Base-by-base conservation (phyloP, 1,140 invertebrate species). In the Papilio polytes region DNA sequence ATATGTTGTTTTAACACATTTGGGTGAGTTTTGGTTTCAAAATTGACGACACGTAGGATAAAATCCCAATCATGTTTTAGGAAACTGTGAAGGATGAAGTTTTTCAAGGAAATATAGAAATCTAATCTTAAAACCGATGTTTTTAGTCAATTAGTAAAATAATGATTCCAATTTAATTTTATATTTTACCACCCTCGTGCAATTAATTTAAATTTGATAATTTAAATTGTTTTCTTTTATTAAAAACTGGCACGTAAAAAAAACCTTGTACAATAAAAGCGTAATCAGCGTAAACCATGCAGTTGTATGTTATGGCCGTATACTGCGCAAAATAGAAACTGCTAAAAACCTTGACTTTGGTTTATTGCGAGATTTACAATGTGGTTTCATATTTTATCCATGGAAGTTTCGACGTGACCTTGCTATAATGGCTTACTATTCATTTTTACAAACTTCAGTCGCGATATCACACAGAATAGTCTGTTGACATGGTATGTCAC, bases 361-460 rank as follows among this genome's bases (percentile, higher is more conserved):
- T 74, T 74, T 74, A 74, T 18, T 74, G 73, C 46, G n/a, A 46
- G 73, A 59, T 78, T 78, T 78, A 78, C 56, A 78, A 78, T 78
- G 53, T 59, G 56, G 76, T 59, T 78, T 63, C 36, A 78, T 78
- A 78, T 78, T 78, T 78, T 59, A 63, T 36, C 76, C 31, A 78
- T 78, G 56, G 36, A 78, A 78, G 15, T 63, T 78, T 63, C 56
- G 76, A 78, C 76, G 76, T 63, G 76, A 63, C 76, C 76, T 59
- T 78, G 53, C 41, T 78, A 15, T 78, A 78, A 78, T 59, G 56
- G 36, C 18, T 59, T 20, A 78, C 76, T 78, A 63, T 36, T 78
- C 76, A 78, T 56, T 77, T 78, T 22, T 63, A n/a, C 20, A 22
- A 74, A 51, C 41, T 74, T 74, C 73, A 20, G 73, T 74, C 44